phyloP scores from a whole-genome alignment of 1,140 invertebrate genomes.

The Eumeta japonica region DNA sequence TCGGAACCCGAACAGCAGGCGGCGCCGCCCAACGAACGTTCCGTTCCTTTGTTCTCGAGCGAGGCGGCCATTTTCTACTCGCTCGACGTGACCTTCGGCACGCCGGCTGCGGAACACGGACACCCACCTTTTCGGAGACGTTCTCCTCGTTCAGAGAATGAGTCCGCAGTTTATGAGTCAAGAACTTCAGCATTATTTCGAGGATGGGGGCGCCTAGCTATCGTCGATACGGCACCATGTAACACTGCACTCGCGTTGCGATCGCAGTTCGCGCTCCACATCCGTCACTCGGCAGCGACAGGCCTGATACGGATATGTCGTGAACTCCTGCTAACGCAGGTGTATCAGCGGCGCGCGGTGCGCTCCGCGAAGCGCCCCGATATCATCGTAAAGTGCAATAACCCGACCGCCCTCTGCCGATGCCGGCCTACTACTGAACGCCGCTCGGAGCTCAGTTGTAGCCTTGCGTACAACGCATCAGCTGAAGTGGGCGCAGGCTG shows the following conservation, averaged over 20 bases:
- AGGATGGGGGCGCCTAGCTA: slow-evolving; percentile 20
- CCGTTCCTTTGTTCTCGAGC: slow-evolving; percentile 54
- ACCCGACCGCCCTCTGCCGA: slow-evolving; percentile 36
- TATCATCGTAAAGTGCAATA: slow-evolving; percentile 12
- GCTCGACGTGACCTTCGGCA: slow-evolving; percentile 48
- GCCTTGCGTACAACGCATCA: slow-evolving; percentile 59
- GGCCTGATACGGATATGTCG: too few species aligned
- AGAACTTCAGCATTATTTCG: slow-evolving; percentile 72
- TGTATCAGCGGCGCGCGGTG: slow-evolving; percentile 16
- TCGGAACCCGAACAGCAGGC: slow-evolving; percentile 16
- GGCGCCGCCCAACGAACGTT: slow-evolving; percentile 29
- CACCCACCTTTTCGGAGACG: slow-evolving; percentile 64
- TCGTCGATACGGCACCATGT: slow-evolving; percentile 13
- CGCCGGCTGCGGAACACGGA: slow-evolving; percentile 32
- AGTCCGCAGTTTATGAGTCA: slow-evolving; percentile 76
- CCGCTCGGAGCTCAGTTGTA: too few species aligned
- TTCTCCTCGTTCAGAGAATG: slow-evolving; percentile 78
- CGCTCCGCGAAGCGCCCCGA: slow-evolving; percentile 5
- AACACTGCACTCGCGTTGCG: slow-evolving; percentile 9
- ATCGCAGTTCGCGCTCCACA: too few species aligned
- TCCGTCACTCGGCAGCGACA: too few species aligned
- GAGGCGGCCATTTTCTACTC: slow-evolving; percentile 56
- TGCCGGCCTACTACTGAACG: slow-evolving; percentile 57
- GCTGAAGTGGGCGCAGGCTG: slow-evolving; percentile 59
- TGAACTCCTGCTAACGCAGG: too few species aligned